Evolutionary conservation across 2,797 vertebrate genomes (phyloP).

Genomic region (Clarias pachynema): DNA sequence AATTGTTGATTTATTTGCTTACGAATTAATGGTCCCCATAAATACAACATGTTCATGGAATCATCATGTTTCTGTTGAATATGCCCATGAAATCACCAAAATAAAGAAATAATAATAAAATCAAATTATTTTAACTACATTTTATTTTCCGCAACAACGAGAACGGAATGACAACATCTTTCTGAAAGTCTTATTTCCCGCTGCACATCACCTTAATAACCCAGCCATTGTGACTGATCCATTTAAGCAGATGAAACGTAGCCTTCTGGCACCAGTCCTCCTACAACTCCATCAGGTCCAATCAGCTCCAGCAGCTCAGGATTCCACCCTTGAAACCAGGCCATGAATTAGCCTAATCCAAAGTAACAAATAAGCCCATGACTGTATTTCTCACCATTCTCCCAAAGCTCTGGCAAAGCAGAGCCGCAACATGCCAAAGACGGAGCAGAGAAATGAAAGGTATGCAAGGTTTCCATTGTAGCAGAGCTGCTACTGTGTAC

Average conservation of each 20-base stretch:
- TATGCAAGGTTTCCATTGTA: slow-evolving; percentile 1
- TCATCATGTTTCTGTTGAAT: slow-evolving; percentile 68
- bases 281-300: slow-evolving; percentile 5
- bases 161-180: neutral
- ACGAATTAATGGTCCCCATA: slow-evolving; percentile 65
- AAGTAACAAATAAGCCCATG: slow-evolving; percentile 47
- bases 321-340: slow-evolving; percentile 49
- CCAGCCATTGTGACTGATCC: slow-evolving; percentile 26
- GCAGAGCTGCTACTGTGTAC: neutral
- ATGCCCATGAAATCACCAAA: slow-evolving; percentile 68
- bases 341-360: slow-evolving; percentile 52
- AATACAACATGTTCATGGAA: slow-evolving; percentile 65
- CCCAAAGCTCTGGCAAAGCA: slow-evolving; percentile 29
- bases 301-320: slow-evolving; percentile 29
- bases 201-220: slow-evolving; percentile 7
- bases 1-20: slow-evolving; percentile 63
- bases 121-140: slow-evolving; percentile 33
- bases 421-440: slow-evolving; percentile 39
- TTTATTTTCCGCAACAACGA: slow-evolving; percentile 24
- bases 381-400: slow-evolving; percentile 39
- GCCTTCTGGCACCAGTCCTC: slow-evolving; percentile 34
- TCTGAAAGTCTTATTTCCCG: neutral
- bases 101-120: slow-evolving; percentile 65
- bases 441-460: neutral
- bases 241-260: slow-evolving; percentile 52